phyloP scores from a whole-genome alignment of 2,888 invertebrate species.

The Dysmachus trigonus region DNA sequence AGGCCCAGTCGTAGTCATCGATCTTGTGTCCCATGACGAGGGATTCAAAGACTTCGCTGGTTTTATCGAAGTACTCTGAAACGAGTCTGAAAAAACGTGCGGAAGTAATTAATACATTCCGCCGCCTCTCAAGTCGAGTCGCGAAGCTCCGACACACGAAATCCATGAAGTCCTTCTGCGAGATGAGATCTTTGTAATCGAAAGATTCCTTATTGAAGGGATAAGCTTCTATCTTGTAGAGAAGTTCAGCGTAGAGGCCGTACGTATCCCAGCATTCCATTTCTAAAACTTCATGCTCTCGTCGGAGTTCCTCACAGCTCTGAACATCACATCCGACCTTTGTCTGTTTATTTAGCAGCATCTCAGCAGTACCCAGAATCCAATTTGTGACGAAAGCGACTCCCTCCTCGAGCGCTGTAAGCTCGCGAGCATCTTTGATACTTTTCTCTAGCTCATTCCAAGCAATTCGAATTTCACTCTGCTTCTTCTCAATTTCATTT shows the following conservation, averaged over 20 bases:
- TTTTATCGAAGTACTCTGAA: conserved; percentile 76
- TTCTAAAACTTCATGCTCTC: conserved; percentile 79
- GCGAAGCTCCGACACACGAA: conserved; percentile 82
- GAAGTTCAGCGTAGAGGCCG: conserved; percentile 79
- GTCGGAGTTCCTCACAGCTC: conserved; percentile 76
- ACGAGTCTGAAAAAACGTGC: conserved; percentile 79
- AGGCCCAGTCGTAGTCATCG: conserved; percentile 69
- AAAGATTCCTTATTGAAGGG: conserved; percentile 63
- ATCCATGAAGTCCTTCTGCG: conserved; percentile 83
- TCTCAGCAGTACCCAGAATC: conserved; percentile 81
- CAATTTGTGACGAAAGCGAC: conserved; percentile 79
- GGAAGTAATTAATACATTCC: conserved; percentile 79
- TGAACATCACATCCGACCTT: conserved; percentile 78
- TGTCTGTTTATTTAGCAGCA: conserved; percentile 74
- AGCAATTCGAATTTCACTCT: conserved; percentile 69
- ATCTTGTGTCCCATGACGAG: conserved; percentile 71
- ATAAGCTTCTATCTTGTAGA: conserved; percentile 75
- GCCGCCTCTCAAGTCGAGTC: conserved; percentile 74
- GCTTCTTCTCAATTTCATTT: conserved; percentile 69
- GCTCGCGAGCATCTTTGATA: conserved; percentile 70
- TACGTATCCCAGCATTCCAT: conserved; percentile 82
- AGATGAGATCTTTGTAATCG: conserved; percentile 71
- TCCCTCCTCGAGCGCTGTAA: conserved; percentile 70
- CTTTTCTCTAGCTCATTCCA: conserved; percentile 71
- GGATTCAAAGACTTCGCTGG: conserved; percentile 74